These are phyloP conservation scores for Aegithalos caudatus DNA, from an alignment of 2,113 vertebrate species.

Conservation along the genomic window DNA sequence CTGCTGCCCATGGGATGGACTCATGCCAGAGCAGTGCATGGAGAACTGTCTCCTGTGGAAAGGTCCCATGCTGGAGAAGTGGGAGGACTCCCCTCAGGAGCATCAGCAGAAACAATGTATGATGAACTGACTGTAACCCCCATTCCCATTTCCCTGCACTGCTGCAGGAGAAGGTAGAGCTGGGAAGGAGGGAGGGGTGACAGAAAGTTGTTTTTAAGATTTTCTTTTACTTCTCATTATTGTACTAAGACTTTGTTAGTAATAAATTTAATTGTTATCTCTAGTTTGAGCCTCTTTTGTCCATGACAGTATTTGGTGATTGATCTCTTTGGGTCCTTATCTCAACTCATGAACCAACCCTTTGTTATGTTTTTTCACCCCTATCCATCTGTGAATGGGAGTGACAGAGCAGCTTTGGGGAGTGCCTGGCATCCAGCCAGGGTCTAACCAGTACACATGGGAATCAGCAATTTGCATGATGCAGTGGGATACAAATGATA, in stretches of 20 bases:
- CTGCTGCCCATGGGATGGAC: neutral
- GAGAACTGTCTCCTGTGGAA: too few species aligned
- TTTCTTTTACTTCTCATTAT: neutral
- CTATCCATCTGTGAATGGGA: neutral
- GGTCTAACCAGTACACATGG: neutral
- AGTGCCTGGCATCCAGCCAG: neutral
- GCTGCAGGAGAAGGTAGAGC: too few species aligned
- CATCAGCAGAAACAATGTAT: neutral
- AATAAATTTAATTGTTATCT: neutral
- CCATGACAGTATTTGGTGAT: neutral
- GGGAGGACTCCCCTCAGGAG: too few species aligned
- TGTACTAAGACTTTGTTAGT: neutral
- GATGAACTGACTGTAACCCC: accelerated
- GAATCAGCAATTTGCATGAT: slow-evolving; percentile 6
- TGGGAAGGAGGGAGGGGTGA: neutral
- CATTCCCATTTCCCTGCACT: neutral
- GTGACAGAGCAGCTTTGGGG: neutral
- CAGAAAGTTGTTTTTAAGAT: neutral
- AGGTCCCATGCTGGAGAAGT: neutral
- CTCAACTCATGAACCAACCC: neutral
- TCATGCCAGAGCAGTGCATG: accelerated
- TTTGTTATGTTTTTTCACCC: neutral
- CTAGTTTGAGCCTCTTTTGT: neutral
- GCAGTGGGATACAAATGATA: neutral
- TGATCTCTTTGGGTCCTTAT: neutral